Percentiles rank a stretch among this genome's conserved stretches.
phyloP scores from a whole-genome alignment of 2,113 vertebrate genomes.

The Megaceryle torquata region DNA sequence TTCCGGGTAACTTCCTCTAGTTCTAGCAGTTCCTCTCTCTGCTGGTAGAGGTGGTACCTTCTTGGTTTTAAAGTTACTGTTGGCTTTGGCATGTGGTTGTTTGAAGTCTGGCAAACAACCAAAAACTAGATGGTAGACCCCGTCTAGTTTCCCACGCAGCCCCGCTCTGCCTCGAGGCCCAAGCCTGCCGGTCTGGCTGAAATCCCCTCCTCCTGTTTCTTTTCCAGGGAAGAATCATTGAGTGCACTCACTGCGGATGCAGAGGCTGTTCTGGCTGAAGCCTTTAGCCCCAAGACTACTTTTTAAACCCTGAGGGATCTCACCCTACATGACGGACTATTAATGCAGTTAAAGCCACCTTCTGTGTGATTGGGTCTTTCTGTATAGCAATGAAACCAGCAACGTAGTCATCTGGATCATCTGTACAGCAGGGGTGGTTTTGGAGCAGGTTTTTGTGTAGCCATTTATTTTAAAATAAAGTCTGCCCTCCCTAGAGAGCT shows the following conservation, averaged over 20 bases:
- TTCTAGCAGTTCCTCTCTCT: neutral
- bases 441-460: constrained; percentile 16
- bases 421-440: neutral
- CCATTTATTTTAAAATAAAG: constrained; percentile 63
- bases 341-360: neutral
- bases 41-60: neutral
- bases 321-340: neutral
- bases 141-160: neutral
- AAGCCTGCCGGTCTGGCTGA: neutral
- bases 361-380: neutral
- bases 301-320: neutral
- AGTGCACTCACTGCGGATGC: constrained; percentile 97
- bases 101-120: neutral
- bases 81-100: neutral
- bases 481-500: neutral
- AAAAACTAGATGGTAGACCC: neutral
- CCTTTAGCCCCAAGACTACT: neutral
- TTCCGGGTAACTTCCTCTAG: neutral
- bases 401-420: neutral
- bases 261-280: constrained; percentile 92
- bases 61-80: neutral
- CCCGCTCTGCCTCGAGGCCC: rapidly evolving
- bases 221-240: constrained; percentile 92
- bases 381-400: neutral
- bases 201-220: neutral